phyloP scores from a whole-genome alignment of 53 echinoderm and acorn worm species.

The Antedon mediterranea region DNA sequence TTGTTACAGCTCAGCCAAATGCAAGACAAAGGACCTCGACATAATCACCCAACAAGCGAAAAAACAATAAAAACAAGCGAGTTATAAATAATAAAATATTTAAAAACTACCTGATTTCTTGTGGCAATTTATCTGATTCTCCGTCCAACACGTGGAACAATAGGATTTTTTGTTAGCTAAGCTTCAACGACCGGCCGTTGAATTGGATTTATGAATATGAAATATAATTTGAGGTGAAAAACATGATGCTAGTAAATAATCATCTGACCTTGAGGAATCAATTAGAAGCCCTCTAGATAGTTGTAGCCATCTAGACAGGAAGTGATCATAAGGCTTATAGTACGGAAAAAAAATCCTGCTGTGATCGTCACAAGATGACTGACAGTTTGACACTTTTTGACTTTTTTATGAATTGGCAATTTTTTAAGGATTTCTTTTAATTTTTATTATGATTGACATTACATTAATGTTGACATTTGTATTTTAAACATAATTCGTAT shows the following conservation, averaged over 20 bases:
- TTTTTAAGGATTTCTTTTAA: neutral
- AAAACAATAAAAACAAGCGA: neutral
- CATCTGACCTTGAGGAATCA: neutral
- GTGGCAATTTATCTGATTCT: neutral
- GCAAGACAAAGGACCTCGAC: neutral
- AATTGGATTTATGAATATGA: neutral
- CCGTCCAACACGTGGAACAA: neutral
- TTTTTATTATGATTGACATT: neutral
- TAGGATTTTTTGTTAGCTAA: neutral
- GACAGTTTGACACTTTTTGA: neutral
- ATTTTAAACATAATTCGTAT: too few species aligned
- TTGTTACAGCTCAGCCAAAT: neutral
- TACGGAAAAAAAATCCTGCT: neutral
- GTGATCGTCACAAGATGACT: neutral
- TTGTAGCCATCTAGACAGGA: neutral
- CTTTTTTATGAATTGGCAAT: neutral
- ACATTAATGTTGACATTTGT: too few species aligned
- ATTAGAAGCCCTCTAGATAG: conserved; percentile 1
- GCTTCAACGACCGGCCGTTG: neutral
- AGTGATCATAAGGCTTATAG: neutral
- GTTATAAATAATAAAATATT: neutral
- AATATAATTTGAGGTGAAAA: neutral
- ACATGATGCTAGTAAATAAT: neutral
- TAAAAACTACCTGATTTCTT: neutral
- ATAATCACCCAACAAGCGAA: neutral